Conservation (phyloP, 2,888 invertebrate species). For the Ariolimax columbianus region DNA sequence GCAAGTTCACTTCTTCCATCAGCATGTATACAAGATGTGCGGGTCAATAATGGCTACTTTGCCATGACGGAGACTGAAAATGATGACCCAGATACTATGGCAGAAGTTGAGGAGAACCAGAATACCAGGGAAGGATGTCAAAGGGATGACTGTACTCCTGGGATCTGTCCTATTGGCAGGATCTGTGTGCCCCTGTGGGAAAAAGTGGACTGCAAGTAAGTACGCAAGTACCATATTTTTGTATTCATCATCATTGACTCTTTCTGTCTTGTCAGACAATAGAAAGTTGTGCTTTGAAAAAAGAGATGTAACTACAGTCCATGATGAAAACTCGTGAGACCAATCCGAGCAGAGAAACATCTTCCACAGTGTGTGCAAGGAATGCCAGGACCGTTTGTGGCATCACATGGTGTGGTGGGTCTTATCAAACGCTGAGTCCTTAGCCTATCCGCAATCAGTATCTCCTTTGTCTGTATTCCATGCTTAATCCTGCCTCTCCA, state of each 20-base stretch:
- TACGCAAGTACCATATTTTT: background rate
- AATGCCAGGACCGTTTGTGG: no score
- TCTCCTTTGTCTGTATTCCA: no score
- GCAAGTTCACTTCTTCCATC: slow-evolving; percentile 10
- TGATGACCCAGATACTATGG: slow-evolving; percentile 88
- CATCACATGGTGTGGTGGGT: no score
- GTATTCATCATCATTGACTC: background rate
- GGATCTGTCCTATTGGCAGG: slow-evolving; percentile 85
- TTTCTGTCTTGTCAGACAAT: no score
- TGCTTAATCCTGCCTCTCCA: no score
- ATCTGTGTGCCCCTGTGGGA: slow-evolving; percentile 97
- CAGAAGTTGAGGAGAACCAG: slow-evolving; percentile 94
- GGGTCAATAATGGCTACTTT: slow-evolving; percentile 95
- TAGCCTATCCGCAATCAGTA: no score
- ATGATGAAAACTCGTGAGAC: no score
- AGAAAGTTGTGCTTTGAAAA: no score
- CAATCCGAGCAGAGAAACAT: no score
- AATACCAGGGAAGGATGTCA: slow-evolving; percentile 95
- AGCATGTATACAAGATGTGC: slow-evolving; percentile 90
- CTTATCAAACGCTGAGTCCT: no score
- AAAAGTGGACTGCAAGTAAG: slow-evolving; percentile 96
- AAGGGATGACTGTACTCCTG: slow-evolving; percentile 80
- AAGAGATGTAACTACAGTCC: no score
- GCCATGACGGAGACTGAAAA: slow-evolving; percentile 83
- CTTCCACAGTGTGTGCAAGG: no score